Conservation (phyloP, 2,888 invertebrate species). For the Andrena trimmerana region DNA sequence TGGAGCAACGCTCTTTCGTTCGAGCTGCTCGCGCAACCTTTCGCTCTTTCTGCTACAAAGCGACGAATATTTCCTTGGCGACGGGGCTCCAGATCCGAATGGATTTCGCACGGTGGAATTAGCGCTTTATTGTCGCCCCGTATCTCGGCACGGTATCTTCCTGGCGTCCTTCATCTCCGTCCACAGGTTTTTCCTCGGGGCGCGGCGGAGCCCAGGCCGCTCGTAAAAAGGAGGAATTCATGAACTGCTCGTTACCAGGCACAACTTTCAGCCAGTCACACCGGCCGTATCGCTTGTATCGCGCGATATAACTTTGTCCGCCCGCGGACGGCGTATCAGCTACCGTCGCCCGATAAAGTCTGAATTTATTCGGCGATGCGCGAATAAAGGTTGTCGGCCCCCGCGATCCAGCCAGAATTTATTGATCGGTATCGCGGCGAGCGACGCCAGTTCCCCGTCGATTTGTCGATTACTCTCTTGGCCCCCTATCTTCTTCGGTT, state of each 20-base stretch:
- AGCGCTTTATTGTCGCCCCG: constrained; percentile 45
- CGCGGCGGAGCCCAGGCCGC: not conserved
- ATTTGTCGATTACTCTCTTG: not conserved
- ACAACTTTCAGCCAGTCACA: constrained; percentile 26
- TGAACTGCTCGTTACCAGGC: constrained; percentile 33
- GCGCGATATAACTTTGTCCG: constrained; percentile 37
- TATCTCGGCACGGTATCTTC: constrained; percentile 30
- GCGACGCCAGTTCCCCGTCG: not conserved
- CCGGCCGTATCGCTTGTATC: constrained; percentile 17
- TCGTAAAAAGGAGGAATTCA: constrained; percentile 40
- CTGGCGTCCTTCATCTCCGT: constrained; percentile 35
- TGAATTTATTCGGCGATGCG: constrained; percentile 33
- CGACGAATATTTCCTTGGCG: too few relatives aligned
- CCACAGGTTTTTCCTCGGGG: not conserved
- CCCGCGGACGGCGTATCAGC: constrained; percentile 13
- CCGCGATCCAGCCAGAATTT: constrained; percentile 23
- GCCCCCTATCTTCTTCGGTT: constrained; percentile 12
- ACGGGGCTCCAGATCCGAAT: not conserved
- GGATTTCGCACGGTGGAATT: constrained; percentile 34
- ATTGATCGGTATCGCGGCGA: constrained; percentile 16
- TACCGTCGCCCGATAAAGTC: constrained; percentile 31
- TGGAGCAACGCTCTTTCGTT: too few relatives aligned
- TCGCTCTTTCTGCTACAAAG: too few relatives aligned
- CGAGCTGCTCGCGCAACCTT: too few relatives aligned
- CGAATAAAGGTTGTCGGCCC: constrained; percentile 19